These are phyloP conservation scores for Lytechinus variegatus DNA, from an alignment of 35 echinoderm and acorn worm genomes.

Conservation along the genomic window DNA sequence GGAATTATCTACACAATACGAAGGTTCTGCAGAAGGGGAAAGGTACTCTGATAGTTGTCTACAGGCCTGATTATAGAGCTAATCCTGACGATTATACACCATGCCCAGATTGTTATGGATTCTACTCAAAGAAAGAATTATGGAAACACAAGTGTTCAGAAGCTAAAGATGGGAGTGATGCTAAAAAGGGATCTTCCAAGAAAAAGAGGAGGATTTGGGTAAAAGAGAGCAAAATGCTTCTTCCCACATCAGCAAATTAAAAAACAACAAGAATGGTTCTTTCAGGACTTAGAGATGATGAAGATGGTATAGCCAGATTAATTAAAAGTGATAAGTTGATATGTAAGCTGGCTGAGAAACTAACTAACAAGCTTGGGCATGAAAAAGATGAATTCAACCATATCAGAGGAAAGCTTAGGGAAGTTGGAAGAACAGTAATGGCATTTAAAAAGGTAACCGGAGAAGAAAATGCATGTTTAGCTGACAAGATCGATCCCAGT, in stretches of 20 bases:
- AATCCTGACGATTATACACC: slow-evolving; percentile 64
- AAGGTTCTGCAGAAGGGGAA: slow-evolving; percentile 59
- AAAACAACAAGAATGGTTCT: not conserved
- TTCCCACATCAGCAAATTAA: too few relatives aligned
- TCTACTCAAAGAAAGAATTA: slow-evolving; percentile 68
- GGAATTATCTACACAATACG: slow-evolving; percentile 74
- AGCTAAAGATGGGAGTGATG: not conserved
- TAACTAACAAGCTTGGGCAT: slow-evolving; percentile 41
- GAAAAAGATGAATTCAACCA: slow-evolving; percentile 43
- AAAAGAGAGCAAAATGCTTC: too few relatives aligned
- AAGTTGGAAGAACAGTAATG: not conserved
- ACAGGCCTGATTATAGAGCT: slow-evolving; percentile 67
- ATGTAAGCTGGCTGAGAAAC: not conserved
- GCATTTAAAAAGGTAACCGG: slow-evolving; percentile 29
- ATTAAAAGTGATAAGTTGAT: slow-evolving; percentile 46
- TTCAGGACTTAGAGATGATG: not conserved
- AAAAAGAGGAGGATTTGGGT: too few relatives aligned
- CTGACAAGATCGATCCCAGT: slow-evolving; percentile 49
- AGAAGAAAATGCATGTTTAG: slow-evolving; percentile 33
- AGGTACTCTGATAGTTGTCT: slow-evolving; percentile 68
- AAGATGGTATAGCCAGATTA: slow-evolving; percentile 28
- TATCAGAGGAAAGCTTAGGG: slow-evolving; percentile 40
- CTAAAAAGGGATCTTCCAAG: too few relatives aligned
- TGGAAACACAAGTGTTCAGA: slow-evolving; percentile 76
- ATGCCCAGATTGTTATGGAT: slow-evolving; percentile 68